A percentile compares a stretch with the other conserved stretches of the same genome.
phyloP scores from a whole-genome alignment of 2,113 vertebrate species.

The Osmerus eperlanus region DNA sequence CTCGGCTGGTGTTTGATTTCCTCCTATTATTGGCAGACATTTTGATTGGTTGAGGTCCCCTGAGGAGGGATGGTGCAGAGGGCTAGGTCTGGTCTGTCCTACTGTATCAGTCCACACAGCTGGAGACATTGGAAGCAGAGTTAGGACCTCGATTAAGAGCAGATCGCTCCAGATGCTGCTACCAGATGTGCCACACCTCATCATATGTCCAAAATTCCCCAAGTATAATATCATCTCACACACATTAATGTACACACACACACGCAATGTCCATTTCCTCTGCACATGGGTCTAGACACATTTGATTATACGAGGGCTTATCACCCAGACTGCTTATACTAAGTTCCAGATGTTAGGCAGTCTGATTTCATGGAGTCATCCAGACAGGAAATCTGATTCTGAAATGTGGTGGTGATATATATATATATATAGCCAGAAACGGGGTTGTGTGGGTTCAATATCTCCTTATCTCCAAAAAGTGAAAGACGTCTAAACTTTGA shows the following conservation, averaged over 20 bases:
- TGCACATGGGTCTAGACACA: conserved; percentile 12
- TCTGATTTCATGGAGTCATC: background rate
- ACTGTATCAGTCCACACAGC: background rate
- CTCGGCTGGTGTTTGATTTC: background rate
- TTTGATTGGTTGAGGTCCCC: background rate
- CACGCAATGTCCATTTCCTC: conserved; percentile 6
- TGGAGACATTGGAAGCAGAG: background rate
- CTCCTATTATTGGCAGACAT: background rate
- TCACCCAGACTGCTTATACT: background rate
- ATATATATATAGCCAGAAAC: too few species aligned
- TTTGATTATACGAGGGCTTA: background rate
- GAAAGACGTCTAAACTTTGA: too few species aligned
- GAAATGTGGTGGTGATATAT: background rate
- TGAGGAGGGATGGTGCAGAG: conserved; percentile 6
- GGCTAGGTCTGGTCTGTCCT: background rate
- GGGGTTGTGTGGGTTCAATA: too few species aligned
- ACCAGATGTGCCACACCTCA: conserved; percentile 3
- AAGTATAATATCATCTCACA: background rate
- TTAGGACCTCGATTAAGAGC: background rate
- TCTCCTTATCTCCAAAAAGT: too few species aligned
- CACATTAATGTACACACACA: conserved; percentile 7
- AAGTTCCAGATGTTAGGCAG: background rate
- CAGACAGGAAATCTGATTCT: background rate
- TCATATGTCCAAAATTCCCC: background rate
- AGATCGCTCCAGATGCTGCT: background rate